phyloP scores from a whole-genome alignment of 2,797 vertebrate genomes.

The Microctenopoma steveboyesi region DNA sequence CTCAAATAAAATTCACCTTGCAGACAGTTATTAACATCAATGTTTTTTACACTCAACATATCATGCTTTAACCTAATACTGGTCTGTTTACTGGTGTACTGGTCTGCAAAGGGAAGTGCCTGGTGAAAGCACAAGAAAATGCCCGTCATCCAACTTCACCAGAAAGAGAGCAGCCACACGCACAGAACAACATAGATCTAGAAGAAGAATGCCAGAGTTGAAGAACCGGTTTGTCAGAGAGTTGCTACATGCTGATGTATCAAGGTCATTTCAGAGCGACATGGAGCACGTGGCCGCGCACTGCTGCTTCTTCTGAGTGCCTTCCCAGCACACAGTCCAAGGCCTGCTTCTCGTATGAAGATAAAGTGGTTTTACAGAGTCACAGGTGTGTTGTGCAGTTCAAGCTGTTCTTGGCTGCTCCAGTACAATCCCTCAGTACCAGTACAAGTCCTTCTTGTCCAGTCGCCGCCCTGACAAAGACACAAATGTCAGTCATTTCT shows the following conservation, averaged over 20 bases:
- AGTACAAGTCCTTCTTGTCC: slow-evolving; percentile 87
- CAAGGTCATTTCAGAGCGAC: slow-evolving; percentile 49
- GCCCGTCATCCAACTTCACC: slow-evolving; percentile 19
- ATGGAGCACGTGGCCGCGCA: slow-evolving; percentile 6
- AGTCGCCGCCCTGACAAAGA: slow-evolving; percentile 79
- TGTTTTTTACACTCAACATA: slow-evolving; percentile 21
- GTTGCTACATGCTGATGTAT: slow-evolving; percentile 41
- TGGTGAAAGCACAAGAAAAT: slow-evolving; percentile 33
- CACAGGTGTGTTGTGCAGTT: background rate
- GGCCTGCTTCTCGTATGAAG: background rate
- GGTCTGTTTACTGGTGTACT: slow-evolving; percentile 32
- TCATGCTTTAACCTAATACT: slow-evolving; percentile 61
- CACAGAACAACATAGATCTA: slow-evolving; percentile 8
- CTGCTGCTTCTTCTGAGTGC: slow-evolving; percentile 22
- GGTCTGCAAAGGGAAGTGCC: slow-evolving; percentile 18
- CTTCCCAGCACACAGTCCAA: background rate
- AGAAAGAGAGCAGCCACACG: slow-evolving; percentile 26
- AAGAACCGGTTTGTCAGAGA: slow-evolving; percentile 76
- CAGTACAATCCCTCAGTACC: slow-evolving; percentile 72
- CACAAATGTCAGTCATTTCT: slow-evolving; percentile 9
- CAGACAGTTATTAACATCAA: slow-evolving; percentile 20
- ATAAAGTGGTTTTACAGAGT: slow-evolving; percentile 13
- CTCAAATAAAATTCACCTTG: slow-evolving; percentile 1
- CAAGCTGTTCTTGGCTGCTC: slow-evolving; percentile 9
- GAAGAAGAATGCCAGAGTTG: slow-evolving; percentile 39